A percentile compares a stretch with the other conserved stretches of the same genome.
Evolutionary conservation across 2,888 invertebrate genomes (phyloP).

Genomic region (Platycnemis pennipes): DNA sequence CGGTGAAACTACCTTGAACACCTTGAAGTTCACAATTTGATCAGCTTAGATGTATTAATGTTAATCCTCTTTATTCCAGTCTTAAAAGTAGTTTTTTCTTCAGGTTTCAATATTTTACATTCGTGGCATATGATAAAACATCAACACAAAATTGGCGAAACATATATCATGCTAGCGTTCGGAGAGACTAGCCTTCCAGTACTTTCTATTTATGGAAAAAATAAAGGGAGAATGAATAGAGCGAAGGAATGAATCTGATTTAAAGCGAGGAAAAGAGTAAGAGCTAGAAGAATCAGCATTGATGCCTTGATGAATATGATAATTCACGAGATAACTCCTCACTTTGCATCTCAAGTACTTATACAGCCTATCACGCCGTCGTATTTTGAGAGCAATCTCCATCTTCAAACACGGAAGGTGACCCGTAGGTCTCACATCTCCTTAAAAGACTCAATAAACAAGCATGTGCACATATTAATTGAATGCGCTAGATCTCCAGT

Average conservation of each 20-base stretch:
- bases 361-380: not conserved
- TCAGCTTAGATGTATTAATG: too few species aligned
- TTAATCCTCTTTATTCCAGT: too few species aligned
- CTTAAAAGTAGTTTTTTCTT: too few species aligned
- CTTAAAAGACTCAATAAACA: not conserved
- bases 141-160: too few species aligned
- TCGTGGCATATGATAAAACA: too few species aligned
- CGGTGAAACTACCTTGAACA: too few species aligned
- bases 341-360: not conserved
- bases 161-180: too few species aligned
- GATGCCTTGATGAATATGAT: slow-evolving; percentile 19
- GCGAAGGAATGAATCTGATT: not conserved
- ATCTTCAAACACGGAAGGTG: not conserved
- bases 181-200: too few species aligned
- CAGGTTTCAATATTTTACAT: too few species aligned
- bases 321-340: not conserved
- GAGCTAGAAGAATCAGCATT: not conserved
- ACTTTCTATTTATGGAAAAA: not conserved
- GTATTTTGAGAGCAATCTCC: not conserved
- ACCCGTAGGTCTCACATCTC: not conserved
- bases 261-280: not conserved
- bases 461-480: not conserved
- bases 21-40: too few species aligned
- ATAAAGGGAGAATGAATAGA: not conserved
- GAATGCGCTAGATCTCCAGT: not conserved